Percentiles rank a stretch among this genome's conserved stretches.
Evolutionary conservation across 2,797 vertebrate species (phyloP).

Genomic region (Squalus acanthias): DNA sequence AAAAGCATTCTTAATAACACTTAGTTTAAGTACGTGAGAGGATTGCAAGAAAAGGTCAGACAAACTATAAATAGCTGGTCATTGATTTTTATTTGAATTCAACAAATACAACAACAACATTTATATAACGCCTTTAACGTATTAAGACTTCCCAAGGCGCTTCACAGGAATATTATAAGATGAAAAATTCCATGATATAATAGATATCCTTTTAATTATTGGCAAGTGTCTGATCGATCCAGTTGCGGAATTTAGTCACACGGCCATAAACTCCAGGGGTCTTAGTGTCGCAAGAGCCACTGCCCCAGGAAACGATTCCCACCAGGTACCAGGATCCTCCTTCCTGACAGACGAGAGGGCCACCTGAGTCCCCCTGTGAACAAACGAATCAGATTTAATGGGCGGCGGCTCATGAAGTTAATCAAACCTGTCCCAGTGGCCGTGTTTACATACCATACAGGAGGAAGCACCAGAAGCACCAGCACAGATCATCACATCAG

Average conservation of each 20-base stretch:
- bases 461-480: slow-evolving; percentile 69
- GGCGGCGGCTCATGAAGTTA: too few species aligned
- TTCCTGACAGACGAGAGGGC: slow-evolving; percentile 72
- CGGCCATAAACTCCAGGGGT: slow-evolving; percentile 62
- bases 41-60: not conserved
- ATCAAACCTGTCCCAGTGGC: not conserved
- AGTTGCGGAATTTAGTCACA: slow-evolving; percentile 59
- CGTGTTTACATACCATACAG: slow-evolving; percentile 32
- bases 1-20: not conserved
- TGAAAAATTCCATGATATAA: not conserved
- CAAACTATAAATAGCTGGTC: not conserved
- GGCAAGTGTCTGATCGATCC: slow-evolving; percentile 60
- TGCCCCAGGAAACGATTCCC: slow-evolving; percentile 78
- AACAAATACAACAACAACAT: too few species aligned
- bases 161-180: too few species aligned
- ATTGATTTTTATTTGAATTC: not conserved
- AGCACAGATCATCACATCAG: slow-evolving; percentile 66
- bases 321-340: slow-evolving; percentile 65
- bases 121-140: too few species aligned
- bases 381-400: not conserved
- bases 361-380: slow-evolving; percentile 70
- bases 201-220: slow-evolving; percentile 52
- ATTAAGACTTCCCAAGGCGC: too few species aligned
- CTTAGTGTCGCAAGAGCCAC: slow-evolving; percentile 52
- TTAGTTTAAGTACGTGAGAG: not conserved